These are phyloP conservation scores for Paramuricea clavata DNA, from an alignment of 92 coral and sea anemone genomes.

Conservation along the genomic window DNA sequence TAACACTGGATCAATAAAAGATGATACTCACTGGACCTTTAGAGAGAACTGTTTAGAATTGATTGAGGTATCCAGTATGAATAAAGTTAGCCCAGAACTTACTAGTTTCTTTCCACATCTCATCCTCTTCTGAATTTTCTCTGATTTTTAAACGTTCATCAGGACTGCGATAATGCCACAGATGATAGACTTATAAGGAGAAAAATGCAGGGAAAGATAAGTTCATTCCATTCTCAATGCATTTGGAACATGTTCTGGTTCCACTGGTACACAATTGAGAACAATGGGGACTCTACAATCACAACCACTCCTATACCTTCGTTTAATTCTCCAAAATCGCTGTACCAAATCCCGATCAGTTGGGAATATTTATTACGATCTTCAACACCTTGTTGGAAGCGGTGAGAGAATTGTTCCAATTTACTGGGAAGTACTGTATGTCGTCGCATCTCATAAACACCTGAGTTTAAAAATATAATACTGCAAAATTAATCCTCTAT, in stretches of 20 bases:
- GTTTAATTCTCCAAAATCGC: slow-evolving; percentile 80
- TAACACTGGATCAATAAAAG: too few species aligned
- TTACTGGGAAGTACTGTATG: slow-evolving; percentile 79
- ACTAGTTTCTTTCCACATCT: slow-evolving; percentile 92
- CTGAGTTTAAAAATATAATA: slow-evolving; percentile 32
- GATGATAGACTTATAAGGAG: slow-evolving; percentile 55
- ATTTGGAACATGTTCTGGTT: too few species aligned
- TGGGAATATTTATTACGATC: slow-evolving; percentile 78
- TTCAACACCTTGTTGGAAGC: slow-evolving; percentile 79
- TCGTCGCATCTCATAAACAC: slow-evolving; percentile 85
- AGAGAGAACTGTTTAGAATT: too few species aligned
- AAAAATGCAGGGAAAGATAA: neutral
- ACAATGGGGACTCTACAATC: too few species aligned
- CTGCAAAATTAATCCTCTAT: too few species aligned
- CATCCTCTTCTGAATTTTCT: slow-evolving; percentile 67
- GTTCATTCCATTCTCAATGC: too few species aligned
- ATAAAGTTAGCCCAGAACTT: neutral
- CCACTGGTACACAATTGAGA: too few species aligned
- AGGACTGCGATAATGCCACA: slow-evolving; percentile 80
- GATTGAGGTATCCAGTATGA: too few species aligned
- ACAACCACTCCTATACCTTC: slow-evolving; percentile 70
- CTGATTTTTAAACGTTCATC: slow-evolving; percentile 79
- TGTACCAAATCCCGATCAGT: slow-evolving; percentile 86
- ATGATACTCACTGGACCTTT: too few species aligned
- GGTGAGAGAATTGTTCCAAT: slow-evolving; percentile 80